Conservation (phyloP, 2,113 vertebrate species). For the Eublepharis macularius region DNA sequence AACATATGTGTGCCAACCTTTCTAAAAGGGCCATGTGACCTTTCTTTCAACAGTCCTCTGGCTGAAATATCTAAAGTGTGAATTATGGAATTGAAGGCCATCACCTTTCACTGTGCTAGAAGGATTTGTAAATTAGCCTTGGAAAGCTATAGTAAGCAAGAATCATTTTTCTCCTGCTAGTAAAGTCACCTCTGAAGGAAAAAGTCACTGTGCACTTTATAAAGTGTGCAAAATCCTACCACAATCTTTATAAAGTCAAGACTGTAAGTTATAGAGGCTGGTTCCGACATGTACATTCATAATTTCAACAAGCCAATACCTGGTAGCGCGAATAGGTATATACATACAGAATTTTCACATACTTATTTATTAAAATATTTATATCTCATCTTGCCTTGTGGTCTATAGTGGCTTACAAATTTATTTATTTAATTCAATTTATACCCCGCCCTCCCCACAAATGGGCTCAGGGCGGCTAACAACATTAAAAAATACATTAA, state of each 20-base stretch:
- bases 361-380: too few relatives aligned
- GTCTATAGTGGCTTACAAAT: too few relatives aligned
- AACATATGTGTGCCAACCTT: background rate
- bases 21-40: background rate
- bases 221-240: background rate
- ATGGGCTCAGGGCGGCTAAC: too few relatives aligned
- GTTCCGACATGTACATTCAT: background rate
- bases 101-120: background rate
- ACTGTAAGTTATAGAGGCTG: background rate
- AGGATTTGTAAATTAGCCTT: conserved; percentile 2
- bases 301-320: background rate
- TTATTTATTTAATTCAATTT: too few relatives aligned
- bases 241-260: background rate
- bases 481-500: too few relatives aligned
- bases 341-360: too few relatives aligned
- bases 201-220: background rate
- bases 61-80: background rate
- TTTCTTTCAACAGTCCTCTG: background rate
- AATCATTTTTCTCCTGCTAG: background rate
- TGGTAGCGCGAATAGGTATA: too few relatives aligned
- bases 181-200: background rate
- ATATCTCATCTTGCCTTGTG: too few relatives aligned
- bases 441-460: too few relatives aligned
- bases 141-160: background rate
- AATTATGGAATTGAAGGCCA: background rate